Evolutionary conservation across 2,113 vertebrate species (phyloP), one percentile per base, ranked within the genome.

Genomic region (Mesitornis unicolor): DNA sequence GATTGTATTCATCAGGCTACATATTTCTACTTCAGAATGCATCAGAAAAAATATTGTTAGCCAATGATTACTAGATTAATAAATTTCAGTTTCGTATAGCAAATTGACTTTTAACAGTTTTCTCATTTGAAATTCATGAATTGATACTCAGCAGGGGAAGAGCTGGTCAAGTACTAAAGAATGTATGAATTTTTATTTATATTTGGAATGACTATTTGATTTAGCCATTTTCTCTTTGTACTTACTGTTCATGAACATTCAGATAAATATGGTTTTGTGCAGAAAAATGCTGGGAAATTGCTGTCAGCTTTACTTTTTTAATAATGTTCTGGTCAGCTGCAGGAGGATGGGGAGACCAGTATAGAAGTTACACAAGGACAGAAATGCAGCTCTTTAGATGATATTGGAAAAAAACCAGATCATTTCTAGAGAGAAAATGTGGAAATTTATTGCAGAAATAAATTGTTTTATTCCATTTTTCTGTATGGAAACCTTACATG

Each of bases 191-290:
- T 93, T 86, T 92, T 38, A 85, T 71, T 85, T 83, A 85, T 63
- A 56, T 95, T 92, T 87, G 22, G 64, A 94, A 89, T 88, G 67
- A 68, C 43, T 83, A 68, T 93, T 93, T 91, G 59, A 83, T 92
- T 91, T 94, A 94, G 60, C 35, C 40, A 48, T 88, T 90, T 97
- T 94, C 47, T 90, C 70, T 94, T 95, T 87, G 43, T 93, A 84
- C 60, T 84, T 95, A 95, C 84, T 95, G 84, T 95, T 97, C 93
- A 89, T 95, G 95, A 95, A 90, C 95, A 96, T 97, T 97, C 96
- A 94, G 86, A 87, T 80, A 96, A 90, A 93, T 87, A 45, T 95
- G 84, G 20, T 65, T 95, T 95, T 90, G 40, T 95, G 82, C 67
- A 89, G 77, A 95, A 38, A 70, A 90, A 80, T 71, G 59, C 89